Base-by-base conservation (phyloP, 2,888 invertebrate species). In the Andrena haemorrhoa region DNA sequence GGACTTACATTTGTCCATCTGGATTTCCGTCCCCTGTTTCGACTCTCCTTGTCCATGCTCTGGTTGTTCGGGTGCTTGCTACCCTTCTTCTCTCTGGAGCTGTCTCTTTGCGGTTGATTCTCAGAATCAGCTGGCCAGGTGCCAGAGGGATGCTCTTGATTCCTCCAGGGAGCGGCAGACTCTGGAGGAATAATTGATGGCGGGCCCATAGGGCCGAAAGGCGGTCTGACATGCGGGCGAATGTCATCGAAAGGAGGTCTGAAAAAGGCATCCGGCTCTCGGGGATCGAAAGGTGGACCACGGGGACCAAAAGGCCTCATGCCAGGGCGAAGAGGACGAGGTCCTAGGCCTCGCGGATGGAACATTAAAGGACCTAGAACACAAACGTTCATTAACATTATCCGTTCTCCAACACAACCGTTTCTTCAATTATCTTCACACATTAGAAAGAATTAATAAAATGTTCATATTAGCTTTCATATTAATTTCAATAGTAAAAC, bases 341-440 rank as follows among this genome's bases (percentile, higher is more conserved):
- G 93, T 5, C 93, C 94, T 91, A 94, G 92, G 26, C 94, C 94
- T 33, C 94, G 91, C 2, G 92, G 93, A 86, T 94, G 94, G 83
- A 94, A 94, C 91, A 94, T 93, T 71, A 93, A 88, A 3, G 93
- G 94, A 74, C 93, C 94, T 94, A 1, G 77, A 87, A 70, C 56
- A 64, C 2, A 16, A 53, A 60, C 20, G 3, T 16, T 56, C 20
- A 56, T 31, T 79, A 12, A 61, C 4, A 7, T 61, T 56, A 47
- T 4, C 23, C 8, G 35, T 16, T 70, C 33, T 20, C 20, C 51
- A 0, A 20, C 41, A 12, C 12, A 41, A 16, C 41, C 41, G 12
- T 4, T 41, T 41, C 41, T 41, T 41, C 41, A 16, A 41, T 41
- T 16, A 16, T 12, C 41, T 16, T 41, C 12, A 16, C 41, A 12